Conservation (phyloP, 2,888 invertebrate species). For the Drosophila greeni region DNA sequence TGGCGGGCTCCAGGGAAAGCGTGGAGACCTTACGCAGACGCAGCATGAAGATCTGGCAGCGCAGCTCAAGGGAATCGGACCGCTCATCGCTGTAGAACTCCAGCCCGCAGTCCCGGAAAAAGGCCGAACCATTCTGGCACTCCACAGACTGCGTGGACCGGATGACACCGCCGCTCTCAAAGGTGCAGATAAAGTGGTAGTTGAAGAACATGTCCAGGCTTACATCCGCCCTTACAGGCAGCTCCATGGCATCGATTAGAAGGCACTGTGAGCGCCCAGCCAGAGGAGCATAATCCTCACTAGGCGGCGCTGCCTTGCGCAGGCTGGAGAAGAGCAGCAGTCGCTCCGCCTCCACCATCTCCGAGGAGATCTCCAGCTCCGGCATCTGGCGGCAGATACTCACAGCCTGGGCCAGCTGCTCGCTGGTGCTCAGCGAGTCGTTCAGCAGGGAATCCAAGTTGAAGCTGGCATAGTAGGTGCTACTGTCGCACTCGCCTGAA, state of each 20-base stretch:
- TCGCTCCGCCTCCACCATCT: slow-evolving; percentile 80
- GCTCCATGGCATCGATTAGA: slow-evolving; percentile 68
- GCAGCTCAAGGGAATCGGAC: slow-evolving; percentile 74
- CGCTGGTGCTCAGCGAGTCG: slow-evolving; percentile 60
- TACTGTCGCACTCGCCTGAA: slow-evolving; percentile 57
- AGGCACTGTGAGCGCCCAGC: slow-evolving; percentile 51
- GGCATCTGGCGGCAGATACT: slow-evolving; percentile 79
- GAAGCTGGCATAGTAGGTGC: slow-evolving; percentile 55
- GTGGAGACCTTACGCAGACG: slow-evolving; percentile 77
- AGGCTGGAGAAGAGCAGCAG: slow-evolving; percentile 78
- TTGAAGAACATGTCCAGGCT: slow-evolving; percentile 77
- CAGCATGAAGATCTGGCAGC: slow-evolving; percentile 79
- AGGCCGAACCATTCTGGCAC: slow-evolving; percentile 67
- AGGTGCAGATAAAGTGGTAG: slow-evolving; percentile 77
- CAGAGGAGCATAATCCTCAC: slow-evolving; percentile 11
- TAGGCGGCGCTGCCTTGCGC: slow-evolving; percentile 10
- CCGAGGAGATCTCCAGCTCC: slow-evolving; percentile 79
- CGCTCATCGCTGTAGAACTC: slow-evolving; percentile 65
- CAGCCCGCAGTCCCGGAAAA: slow-evolving; percentile 76
- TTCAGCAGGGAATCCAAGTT: slow-evolving; percentile 70
- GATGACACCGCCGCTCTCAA: slow-evolving; percentile 74
- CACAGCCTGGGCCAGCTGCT: slow-evolving; percentile 79
- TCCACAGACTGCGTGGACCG: slow-evolving; percentile 77
- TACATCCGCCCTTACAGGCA: slow-evolving; percentile 71
- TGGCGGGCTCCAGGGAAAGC: slow-evolving; percentile 57